These are phyloP conservation scores for Eupithecia pulchellata DNA, from an alignment of 2,888 invertebrate genomes.

Conservation along the genomic window DNA sequence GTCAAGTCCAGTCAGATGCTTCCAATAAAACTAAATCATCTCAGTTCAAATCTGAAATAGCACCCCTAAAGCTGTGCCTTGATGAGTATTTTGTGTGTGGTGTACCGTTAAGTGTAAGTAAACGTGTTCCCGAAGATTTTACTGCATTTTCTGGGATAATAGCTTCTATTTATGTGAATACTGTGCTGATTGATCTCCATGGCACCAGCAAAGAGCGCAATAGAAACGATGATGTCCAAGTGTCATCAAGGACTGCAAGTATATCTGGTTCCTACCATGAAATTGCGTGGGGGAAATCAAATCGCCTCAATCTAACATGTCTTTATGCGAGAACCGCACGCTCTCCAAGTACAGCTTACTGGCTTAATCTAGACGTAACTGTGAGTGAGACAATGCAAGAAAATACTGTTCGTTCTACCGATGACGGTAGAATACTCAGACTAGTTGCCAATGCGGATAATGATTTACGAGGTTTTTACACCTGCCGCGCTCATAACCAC, in stretches of 20 bases:
- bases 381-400: conserved; percentile 51
- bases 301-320: conserved; percentile 72
- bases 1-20: not conserved
- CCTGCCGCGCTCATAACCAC: conserved; percentile 68
- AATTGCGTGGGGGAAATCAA: conserved; percentile 71
- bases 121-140: conserved; percentile 55
- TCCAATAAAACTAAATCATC: not conserved
- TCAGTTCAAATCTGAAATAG: conserved; percentile 12
- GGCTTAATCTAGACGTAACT: conserved; percentile 69
- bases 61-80: conserved; percentile 54
- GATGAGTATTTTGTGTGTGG: conserved; percentile 74
- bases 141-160: conserved; percentile 62
- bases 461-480: conserved; percentile 73
- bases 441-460: conserved; percentile 65
- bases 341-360: conserved; percentile 61
- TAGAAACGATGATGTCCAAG: conserved; percentile 62
- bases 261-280: conserved; percentile 76
- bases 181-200: conserved; percentile 64
- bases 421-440: conserved; percentile 70
- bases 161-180: conserved; percentile 66
- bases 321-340: conserved; percentile 64
- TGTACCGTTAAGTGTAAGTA: conserved; percentile 58
- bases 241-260: conserved; percentile 75
- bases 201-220: conserved; percentile 63
- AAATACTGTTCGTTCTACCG: conserved; percentile 60